A percentile compares a stretch with the other conserved stretches of the same genome.
These are phyloP conservation scores for Poeciliopsis occidentalis DNA, from an alignment of 2,113 vertebrate species.

Conservation along the genomic window DNA sequence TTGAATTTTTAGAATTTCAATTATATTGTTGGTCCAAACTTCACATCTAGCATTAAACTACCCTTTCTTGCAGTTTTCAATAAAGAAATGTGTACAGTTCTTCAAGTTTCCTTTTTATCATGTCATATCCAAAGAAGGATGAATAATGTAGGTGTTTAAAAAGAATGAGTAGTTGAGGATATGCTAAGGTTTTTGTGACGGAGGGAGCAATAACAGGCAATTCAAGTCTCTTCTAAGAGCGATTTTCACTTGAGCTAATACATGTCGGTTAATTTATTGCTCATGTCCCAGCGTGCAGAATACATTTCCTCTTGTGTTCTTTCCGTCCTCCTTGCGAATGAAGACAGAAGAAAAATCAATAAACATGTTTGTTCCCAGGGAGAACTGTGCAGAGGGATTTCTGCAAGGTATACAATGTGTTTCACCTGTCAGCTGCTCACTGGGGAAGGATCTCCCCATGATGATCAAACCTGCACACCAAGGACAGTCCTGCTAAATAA, in stretches of 20 bases:
- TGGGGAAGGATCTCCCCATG: constrained; percentile 39
- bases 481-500: constrained; percentile 34
- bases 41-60: constrained; percentile 35
- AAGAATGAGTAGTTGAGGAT: constrained; percentile 63
- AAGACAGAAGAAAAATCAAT: constrained; percentile 37
- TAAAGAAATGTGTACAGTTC: constrained; percentile 67
- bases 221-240: neutral
- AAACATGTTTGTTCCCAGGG: constrained; percentile 24
- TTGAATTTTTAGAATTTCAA: neutral
- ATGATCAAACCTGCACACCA: constrained; percentile 41
- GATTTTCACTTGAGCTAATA: neutral
- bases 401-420: constrained; percentile 41
- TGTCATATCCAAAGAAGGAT: neutral
- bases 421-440: constrained; percentile 62
- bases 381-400: constrained; percentile 37
- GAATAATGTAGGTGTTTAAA: neutral
- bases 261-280: neutral
- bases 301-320: neutral
- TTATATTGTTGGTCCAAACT: constrained; percentile 24
- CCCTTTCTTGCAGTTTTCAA: constrained; percentile 68
- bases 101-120: constrained; percentile 30
- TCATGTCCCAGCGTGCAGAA: neutral
- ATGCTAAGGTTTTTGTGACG: constrained; percentile 57
- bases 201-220: constrained; percentile 15
- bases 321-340: constrained; percentile 22